Evolutionary conservation across 2,888 invertebrate species (phyloP), one percentile per base, ranked within the genome.

Genomic region (Apamea monoglypha): DNA sequence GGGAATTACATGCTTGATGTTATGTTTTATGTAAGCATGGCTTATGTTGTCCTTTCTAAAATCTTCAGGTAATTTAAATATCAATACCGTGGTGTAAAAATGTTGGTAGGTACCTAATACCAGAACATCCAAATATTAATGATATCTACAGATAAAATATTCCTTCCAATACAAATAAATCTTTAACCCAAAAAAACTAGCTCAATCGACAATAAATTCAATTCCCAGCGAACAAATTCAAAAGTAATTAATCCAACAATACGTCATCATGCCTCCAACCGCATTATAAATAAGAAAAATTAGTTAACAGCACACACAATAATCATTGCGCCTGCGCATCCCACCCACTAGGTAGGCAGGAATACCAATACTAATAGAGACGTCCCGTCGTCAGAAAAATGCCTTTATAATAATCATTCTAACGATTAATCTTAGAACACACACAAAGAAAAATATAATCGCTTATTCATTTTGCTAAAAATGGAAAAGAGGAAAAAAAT

Each of bases 401-500:
- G 32, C 75, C 77, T 88, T 84, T 83, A 92, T 89, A 92, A 91
- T 94, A 94, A 94, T 93, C 93, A 95, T 94, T 90, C 86, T 83
- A 91, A 92, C 93, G 94, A 96, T 96, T 96, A 96, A 96, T 96
- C 95, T 96, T 94, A 88, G 90, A 91, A 92, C 94, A 91, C 95
- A 95, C 94, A 93, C 92, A 92, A 94, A 92, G 94, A 92, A 91
- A 89, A 91, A 89, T 90, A 93, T 94, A 94, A 96, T 93, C 92
- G 95, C 95, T 94, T 94, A 96, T 95, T 96, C 96, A 96, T 95
- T 95, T 95, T 94, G 90, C 93, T 94, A 93, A 94, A 92, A 91
- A 92, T 91, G 87, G 89, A 90, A 87, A 90, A 90, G 40, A 32
- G 68, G 44, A 88, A 87, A 87, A 85, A 87, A 87, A 82, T 77